Conservation (phyloP, 2,797 vertebrate species). For the Sciurus carolinensis region DNA sequence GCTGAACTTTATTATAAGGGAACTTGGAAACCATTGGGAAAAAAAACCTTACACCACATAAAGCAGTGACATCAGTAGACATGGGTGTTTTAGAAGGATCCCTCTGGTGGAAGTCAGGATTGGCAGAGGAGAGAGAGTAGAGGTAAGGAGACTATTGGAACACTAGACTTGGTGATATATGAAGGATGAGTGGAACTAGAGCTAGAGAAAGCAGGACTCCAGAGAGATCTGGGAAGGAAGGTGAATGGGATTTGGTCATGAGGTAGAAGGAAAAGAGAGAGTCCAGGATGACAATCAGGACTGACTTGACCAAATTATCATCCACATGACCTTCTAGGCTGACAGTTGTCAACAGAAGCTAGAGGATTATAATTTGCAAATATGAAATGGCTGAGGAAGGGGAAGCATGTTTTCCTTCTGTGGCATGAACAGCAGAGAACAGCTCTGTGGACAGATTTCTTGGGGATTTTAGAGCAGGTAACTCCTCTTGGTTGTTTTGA, state of each 20-base stretch:
- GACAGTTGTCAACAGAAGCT: slow-evolving; percentile 16
- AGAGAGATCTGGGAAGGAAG: not conserved
- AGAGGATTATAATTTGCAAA: not conserved
- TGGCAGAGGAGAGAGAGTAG: not conserved
- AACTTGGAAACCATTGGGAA: not conserved
- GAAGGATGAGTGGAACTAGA: not conserved
- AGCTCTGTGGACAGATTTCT: not conserved
- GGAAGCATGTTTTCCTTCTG: slow-evolving; percentile 21
- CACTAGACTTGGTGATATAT: not conserved
- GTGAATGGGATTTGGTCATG: not conserved
- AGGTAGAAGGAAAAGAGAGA: not conserved
- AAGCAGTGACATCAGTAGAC: not conserved
- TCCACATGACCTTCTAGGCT: not conserved
- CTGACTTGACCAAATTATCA: slow-evolving; percentile 30
- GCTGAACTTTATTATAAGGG: not conserved
- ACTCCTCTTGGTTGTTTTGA: slow-evolving; percentile 64
- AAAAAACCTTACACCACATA: not conserved
- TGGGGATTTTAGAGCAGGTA: slow-evolving; percentile 18
- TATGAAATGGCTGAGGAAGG: not conserved
- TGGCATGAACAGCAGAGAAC: not conserved
- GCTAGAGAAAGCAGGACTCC: not conserved
- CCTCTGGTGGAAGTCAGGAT: not conserved
- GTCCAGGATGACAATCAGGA: slow-evolving; percentile 29
- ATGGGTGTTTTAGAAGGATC: not conserved
- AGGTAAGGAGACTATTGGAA: not conserved